Evolutionary conservation across 2,888 invertebrate genomes (phyloP).

Genomic region (Carterocephalus palaemon): DNA sequence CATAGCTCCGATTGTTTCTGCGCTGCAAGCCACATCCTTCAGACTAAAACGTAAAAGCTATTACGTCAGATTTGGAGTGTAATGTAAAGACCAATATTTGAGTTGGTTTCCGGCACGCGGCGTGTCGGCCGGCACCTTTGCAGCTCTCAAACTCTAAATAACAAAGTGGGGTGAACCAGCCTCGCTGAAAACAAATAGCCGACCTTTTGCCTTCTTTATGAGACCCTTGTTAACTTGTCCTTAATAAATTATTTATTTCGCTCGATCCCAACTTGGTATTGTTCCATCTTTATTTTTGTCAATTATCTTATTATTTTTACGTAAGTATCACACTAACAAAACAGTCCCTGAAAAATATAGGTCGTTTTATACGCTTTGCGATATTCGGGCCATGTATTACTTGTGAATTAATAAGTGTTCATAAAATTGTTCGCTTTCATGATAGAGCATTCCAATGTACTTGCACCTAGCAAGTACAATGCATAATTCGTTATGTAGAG

Average conservation of each 20-base stretch:
- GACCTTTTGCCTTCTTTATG: conserved; percentile 78
- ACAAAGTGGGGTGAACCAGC: conserved; percentile 69
- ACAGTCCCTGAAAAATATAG: too few relatives aligned
- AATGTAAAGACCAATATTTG: conserved; percentile 38
- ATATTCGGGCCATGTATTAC: too few relatives aligned
- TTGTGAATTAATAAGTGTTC: too few relatives aligned
- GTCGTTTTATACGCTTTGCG: too few relatives aligned
- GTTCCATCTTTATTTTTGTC: conserved; percentile 55
- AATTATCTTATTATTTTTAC: conserved; percentile 64
- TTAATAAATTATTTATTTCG: conserved; percentile 77
- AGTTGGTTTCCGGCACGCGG: conserved; percentile 47
- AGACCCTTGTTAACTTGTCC: conserved; percentile 78
- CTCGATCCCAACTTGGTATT: conserved; percentile 42
- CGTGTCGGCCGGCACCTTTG: conserved; percentile 51
- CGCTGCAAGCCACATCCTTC: too few relatives aligned
- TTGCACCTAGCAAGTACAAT: conserved; percentile 32
- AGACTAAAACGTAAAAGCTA: too few relatives aligned
- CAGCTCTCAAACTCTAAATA: conserved; percentile 64
- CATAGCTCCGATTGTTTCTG: too few relatives aligned
- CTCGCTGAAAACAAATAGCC: conserved; percentile 74
- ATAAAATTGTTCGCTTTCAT: too few relatives aligned
- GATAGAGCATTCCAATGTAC: too few relatives aligned
- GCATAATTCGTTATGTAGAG: neutral
- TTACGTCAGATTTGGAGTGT: conserved; percentile 18
- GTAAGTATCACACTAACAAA: too few relatives aligned